phyloP scores from a whole-genome alignment of 2,888 invertebrate genomes.

The Tetrapedia diversipes region DNA sequence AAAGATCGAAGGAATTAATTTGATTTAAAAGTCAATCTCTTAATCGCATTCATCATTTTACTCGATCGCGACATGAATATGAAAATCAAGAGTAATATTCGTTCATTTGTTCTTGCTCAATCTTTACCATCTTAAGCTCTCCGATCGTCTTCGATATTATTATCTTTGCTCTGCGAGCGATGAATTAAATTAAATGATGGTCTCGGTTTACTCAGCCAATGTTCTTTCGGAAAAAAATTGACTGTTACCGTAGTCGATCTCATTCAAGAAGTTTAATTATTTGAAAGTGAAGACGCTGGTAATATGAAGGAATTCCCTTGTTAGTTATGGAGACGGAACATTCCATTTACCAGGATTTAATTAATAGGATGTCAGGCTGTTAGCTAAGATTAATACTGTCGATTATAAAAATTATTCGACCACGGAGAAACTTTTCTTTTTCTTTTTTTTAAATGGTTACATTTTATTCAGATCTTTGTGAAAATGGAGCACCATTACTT shows the following conservation, averaged over 20 bases:
- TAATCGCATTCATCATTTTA: too few relatives aligned
- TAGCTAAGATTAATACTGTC: conserved; percentile 10
- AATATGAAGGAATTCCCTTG: conserved; percentile 7
- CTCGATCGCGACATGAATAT: too few relatives aligned
- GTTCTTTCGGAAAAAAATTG: not conserved
- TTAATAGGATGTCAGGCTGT: conserved; percentile 9
- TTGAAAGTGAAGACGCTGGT: not conserved
- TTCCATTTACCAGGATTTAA: conserved; percentile 12
- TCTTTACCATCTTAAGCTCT: not conserved
- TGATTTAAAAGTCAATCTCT: too few relatives aligned
- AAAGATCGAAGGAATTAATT: too few relatives aligned
- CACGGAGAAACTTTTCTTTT: too few relatives aligned
- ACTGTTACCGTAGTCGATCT: not conserved
- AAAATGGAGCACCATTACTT: too few relatives aligned
- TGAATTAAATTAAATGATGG: not conserved
- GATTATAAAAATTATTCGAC: not conserved
- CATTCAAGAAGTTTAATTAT: not conserved
- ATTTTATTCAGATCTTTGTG: not conserved
- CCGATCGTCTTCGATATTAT: not conserved
- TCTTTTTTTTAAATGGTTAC: not conserved
- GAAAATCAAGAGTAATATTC: not conserved
- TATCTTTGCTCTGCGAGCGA: not conserved
- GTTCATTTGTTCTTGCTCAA: not conserved
- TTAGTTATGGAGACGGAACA: not conserved
- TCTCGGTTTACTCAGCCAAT: not conserved